Evolutionary conservation across 1,140 invertebrate genomes (phyloP).

Genomic region (Colletes latitarsis): DNA sequence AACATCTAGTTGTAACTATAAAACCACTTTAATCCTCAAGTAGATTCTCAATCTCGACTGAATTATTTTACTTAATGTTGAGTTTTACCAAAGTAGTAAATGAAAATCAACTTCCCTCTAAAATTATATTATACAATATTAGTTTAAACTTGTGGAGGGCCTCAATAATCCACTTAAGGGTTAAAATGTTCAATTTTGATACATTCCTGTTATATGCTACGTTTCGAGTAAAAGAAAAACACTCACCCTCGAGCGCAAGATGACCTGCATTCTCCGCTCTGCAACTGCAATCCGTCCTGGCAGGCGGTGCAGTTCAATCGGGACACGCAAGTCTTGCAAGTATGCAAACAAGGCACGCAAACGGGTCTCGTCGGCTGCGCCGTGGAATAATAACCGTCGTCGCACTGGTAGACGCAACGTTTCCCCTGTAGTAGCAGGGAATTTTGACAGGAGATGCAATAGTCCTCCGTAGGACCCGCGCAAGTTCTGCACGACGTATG

Average conservation of each 20-base stretch:
- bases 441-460: conserved; percentile 86
- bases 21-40: no score
- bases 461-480: conserved; percentile 84
- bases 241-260: conserved; percentile 85
- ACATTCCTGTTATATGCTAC: no score
- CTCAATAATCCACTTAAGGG: no score
- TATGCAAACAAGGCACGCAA: conserved; percentile 89
- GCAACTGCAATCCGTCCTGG: conserved; percentile 86
- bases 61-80: no score
- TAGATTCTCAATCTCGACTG: no score
- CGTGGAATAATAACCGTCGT: conserved; percentile 85
- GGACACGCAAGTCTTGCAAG: conserved; percentile 88
- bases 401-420: conserved; percentile 87
- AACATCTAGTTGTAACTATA: no score
- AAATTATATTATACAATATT: no score
- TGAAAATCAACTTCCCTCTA: no score
- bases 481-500: conserved; percentile 88
- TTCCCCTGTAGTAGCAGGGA: conserved; percentile 85
- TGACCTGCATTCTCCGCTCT: conserved; percentile 89
- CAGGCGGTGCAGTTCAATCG: conserved; percentile 90
- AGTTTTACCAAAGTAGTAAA: no score
- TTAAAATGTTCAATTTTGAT: no score
- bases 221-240: no score
- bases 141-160: no score
- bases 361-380: conserved; percentile 83